phyloP scores from a whole-genome alignment of 2,888 invertebrate genomes.

The Spilosoma lubricipeda region DNA sequence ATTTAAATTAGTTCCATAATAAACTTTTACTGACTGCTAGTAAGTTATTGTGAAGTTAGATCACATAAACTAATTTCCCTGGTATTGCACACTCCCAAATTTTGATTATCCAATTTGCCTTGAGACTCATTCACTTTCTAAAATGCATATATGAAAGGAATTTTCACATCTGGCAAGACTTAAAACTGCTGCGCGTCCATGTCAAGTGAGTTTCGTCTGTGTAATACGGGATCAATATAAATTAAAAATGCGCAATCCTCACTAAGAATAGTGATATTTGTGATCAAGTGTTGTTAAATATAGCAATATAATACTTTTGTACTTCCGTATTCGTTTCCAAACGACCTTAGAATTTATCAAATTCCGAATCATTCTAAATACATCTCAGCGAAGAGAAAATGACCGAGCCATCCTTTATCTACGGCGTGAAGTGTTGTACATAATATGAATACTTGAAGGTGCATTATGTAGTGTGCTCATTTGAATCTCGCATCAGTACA shows the following conservation, averaged over 20 bases:
- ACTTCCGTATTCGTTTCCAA: slow-evolving; percentile 27
- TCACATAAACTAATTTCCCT: not conserved
- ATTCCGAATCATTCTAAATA: slow-evolving; percentile 57
- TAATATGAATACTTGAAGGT: slow-evolving; percentile 60
- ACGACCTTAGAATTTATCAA: slow-evolving; percentile 28
- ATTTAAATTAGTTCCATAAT: too few relatives aligned
- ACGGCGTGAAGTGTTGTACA: slow-evolving; percentile 71
- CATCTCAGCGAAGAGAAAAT: slow-evolving; percentile 73
- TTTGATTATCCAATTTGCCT: not conserved
- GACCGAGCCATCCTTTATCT: slow-evolving; percentile 80
- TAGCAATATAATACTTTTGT: slow-evolving; percentile 35
- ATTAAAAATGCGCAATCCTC: slow-evolving; percentile 78
- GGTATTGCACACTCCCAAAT: not conserved
- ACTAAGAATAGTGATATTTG: slow-evolving; percentile 64
- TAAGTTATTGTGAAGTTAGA: not conserved
- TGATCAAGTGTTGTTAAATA: slow-evolving; percentile 49
- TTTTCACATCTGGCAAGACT: slow-evolving; percentile 63
- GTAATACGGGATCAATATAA: slow-evolving; percentile 81
- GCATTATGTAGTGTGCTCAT: slow-evolving; percentile 76
- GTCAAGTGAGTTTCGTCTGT: slow-evolving; percentile 79
- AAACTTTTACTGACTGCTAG: too few relatives aligned
- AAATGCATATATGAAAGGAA: slow-evolving; percentile 35
- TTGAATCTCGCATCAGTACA: slow-evolving; percentile 49
- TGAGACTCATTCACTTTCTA: slow-evolving; percentile 32
- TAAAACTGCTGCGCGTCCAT: slow-evolving; percentile 82